These are phyloP conservation scores for Clamator glandarius DNA, from an alignment of 2,797 vertebrate species.

Conservation along the genomic window DNA sequence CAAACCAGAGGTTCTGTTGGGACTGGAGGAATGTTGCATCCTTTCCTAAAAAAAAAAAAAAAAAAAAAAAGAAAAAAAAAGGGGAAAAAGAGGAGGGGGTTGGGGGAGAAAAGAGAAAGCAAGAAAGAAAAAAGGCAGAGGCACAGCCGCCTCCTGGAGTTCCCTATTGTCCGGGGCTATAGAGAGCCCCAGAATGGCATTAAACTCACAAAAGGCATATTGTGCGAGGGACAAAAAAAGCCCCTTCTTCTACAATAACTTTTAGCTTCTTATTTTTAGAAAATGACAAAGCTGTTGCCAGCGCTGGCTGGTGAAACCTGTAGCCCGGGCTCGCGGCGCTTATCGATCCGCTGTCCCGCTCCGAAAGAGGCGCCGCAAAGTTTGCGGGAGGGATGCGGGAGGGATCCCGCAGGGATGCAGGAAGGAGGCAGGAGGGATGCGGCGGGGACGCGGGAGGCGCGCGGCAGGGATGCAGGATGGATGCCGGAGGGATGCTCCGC, in stretches of 20 bases:
- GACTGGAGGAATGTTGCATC: slow-evolving; percentile 81
- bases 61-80: slow-evolving; percentile 1
- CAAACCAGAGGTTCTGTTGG: slow-evolving; percentile 77
- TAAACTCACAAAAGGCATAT: slow-evolving; percentile 82
- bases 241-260: slow-evolving; percentile 83
- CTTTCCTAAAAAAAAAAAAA: slow-evolving; percentile 57
- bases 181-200: slow-evolving; percentile 81
- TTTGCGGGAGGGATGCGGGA: no score
- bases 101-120: slow-evolving; percentile 26
- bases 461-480: no score
- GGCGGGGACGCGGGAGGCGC: no score
- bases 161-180: slow-evolving; percentile 79
- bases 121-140: slow-evolving; percentile 79
- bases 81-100: not conserved
- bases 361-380: slow-evolving; percentile 71
- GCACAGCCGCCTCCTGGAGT: slow-evolving; percentile 78
- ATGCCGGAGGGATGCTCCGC: no score
- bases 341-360: slow-evolving; percentile 75
- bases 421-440: not conserved
- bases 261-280: slow-evolving; percentile 84
- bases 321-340: slow-evolving; percentile 74
- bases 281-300: slow-evolving; percentile 82
- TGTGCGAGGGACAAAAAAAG: slow-evolving; percentile 80
- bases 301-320: slow-evolving; percentile 80
- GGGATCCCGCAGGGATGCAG: no score